Evolutionary conservation across 2,113 vertebrate species (phyloP).

Genomic region (Pituophis catenifer): DNA sequence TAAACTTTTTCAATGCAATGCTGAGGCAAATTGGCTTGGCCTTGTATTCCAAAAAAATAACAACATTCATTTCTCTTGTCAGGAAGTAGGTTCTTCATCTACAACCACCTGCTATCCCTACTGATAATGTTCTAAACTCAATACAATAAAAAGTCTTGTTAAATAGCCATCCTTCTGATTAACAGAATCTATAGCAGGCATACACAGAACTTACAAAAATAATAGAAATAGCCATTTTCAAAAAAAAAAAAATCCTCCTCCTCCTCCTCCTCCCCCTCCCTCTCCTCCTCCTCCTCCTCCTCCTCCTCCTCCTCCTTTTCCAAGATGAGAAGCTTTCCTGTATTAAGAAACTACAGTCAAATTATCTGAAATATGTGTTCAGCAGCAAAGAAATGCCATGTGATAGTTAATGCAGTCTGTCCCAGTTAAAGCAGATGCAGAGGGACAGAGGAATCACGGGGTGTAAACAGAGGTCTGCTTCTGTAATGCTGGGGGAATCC

Average conservation of each 20-base stretch:
- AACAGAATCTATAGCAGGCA: not conserved
- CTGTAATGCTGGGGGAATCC: not conserved
- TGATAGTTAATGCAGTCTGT: not conserved
- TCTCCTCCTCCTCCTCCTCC: not conserved
- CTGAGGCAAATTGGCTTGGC: not conserved
- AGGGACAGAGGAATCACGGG: not conserved
- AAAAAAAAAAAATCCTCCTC: not conserved
- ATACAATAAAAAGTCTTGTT: not conserved
- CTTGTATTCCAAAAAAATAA: not conserved
- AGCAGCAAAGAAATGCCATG: not conserved
- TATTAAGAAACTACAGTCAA: not conserved
- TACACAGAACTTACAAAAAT: not conserved
- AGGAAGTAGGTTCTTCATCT: not conserved
- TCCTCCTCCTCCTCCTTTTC: not conserved
- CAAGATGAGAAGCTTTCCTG: not conserved
- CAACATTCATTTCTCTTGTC: not conserved
- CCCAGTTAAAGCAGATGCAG: not conserved
- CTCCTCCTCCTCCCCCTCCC: too few relatives aligned
- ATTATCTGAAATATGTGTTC: not conserved
- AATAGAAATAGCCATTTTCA: not conserved
- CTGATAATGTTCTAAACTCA: not conserved
- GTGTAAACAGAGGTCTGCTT: not conserved
- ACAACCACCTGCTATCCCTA: not conserved
- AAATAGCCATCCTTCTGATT: not conserved
- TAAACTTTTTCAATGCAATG: not conserved